A percentile compares a stretch with the other conserved stretches of the same genome.
Conservation (phyloP, 2,797 vertebrate genomes). For the Syndactyla subalaris region DNA sequence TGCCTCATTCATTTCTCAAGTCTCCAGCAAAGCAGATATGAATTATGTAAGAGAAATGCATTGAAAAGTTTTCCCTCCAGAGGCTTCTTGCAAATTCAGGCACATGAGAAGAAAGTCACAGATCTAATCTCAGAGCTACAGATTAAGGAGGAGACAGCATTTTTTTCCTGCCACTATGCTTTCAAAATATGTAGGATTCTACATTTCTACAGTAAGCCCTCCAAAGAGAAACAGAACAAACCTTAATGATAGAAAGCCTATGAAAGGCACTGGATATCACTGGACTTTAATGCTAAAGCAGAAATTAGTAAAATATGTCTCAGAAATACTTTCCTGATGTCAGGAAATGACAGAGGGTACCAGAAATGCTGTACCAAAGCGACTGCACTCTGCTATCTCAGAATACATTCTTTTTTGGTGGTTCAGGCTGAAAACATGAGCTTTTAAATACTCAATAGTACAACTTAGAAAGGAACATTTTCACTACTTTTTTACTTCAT, state of each 20-base stretch:
- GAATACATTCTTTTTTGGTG: not conserved
- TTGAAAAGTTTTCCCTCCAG: not conserved
- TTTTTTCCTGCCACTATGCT: fast-evolving
- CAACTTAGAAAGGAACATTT: not conserved
- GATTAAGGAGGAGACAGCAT: not conserved
- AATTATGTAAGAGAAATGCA: not conserved
- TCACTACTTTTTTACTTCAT: not conserved
- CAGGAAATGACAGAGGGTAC: not conserved
- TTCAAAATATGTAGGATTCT: not conserved
- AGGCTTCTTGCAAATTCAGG: not conserved
- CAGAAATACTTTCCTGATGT: not conserved
- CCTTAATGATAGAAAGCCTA: not conserved
- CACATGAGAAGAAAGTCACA: not conserved
- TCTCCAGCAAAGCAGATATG: not conserved
- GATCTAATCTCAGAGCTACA: not conserved
- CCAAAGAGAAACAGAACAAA: not conserved
- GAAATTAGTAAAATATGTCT: not conserved
- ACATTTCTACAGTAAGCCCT: not conserved
- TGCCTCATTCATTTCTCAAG: not conserved
- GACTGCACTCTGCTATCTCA: not conserved
- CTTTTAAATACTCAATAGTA: not conserved
- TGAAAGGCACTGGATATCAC: not conserved
- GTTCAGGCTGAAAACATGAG: not conserved
- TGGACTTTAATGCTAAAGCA: not conserved
- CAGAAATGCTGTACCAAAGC: not conserved